phyloP scores from a whole-genome alignment of 2,888 invertebrate species.

The Malacosoma neustria region DNA sequence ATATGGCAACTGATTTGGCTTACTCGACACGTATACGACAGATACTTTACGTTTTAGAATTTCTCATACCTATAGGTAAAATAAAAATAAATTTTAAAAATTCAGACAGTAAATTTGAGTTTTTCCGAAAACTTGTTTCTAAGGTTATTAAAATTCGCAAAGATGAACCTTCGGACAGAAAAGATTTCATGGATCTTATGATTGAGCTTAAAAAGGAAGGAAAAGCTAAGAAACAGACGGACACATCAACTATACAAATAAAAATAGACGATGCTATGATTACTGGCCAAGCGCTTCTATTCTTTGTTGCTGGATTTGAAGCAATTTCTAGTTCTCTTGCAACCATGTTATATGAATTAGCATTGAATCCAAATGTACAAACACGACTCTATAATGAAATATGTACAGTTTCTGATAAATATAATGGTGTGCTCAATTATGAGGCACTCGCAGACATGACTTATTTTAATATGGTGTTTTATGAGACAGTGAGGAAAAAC shows the following conservation, averaged over 20 bases:
- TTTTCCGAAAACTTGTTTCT: neutral
- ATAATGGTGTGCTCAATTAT: constrained; percentile 14
- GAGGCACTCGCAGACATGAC: constrained; percentile 33
- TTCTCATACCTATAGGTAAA: neutral
- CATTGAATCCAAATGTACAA: constrained; percentile 17
- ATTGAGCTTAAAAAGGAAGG: constrained; percentile 30
- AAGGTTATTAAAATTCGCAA: constrained; percentile 3
- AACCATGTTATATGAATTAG: constrained; percentile 17
- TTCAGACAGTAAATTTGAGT: neutral
- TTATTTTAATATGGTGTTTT: constrained; percentile 29
- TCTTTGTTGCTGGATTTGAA: constrained; percentile 45
- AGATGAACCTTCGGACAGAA: constrained; percentile 22
- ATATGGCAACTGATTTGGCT: neutral
- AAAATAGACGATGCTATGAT: constrained; percentile 27
- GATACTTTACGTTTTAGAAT: neutral
- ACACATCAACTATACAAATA: constrained; percentile 21
- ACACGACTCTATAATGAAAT: constrained; percentile 16
- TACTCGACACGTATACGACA: neutral
- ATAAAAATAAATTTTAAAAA: neutral
- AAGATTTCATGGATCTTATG: constrained; percentile 36
- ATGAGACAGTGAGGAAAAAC: constrained; percentile 23
- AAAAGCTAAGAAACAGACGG: constrained; percentile 15
- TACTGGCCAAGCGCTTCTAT: constrained; percentile 29
- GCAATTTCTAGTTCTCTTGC: constrained; percentile 38
- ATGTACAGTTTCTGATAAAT: constrained; percentile 11